Conservation (phyloP, 2,113 vertebrate species). For the Campylomormyrus numenius region DNA sequence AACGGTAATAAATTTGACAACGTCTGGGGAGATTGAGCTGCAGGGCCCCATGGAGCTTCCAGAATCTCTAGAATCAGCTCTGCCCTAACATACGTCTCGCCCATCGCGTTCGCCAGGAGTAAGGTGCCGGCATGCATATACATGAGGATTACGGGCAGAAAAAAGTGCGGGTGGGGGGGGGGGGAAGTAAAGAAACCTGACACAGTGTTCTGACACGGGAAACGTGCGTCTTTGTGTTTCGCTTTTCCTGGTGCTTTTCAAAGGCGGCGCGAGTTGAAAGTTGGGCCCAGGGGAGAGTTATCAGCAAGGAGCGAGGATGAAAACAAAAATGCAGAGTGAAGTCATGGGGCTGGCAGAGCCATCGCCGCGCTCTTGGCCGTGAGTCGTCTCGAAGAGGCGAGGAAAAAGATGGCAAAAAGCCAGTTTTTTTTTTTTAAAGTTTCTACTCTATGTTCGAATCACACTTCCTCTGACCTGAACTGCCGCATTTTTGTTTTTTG, state of each 20-base stretch:
- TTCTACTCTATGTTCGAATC: not conserved
- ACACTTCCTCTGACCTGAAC: not conserved
- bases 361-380: not conserved
- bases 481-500: not conserved
- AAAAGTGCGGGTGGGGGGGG: constrained; percentile 6
- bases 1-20: not conserved
- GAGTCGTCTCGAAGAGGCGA: not conserved
- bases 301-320: constrained; percentile 18
- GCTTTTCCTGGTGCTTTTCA: constrained; percentile 9
- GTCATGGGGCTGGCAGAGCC: not conserved
- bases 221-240: constrained; percentile 1
- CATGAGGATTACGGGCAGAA: constrained; percentile 12
- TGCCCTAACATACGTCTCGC: not conserved
- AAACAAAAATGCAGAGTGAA: constrained; percentile 23
- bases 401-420: not conserved
- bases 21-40: not conserved
- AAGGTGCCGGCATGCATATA: constrained; percentile 6
- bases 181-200: constrained; percentile 27
- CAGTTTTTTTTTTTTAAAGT: not conserved
- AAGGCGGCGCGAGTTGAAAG: constrained; percentile 24
- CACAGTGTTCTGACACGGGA: constrained; percentile 28
- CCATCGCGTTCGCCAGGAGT: not conserved
- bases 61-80: not conserved
- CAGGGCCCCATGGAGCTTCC: not conserved
- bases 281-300: constrained; percentile 16